Evolutionary conservation across 2,113 vertebrate species (phyloP), one percentile per base, ranked within the genome.

Genomic region (Sphaerodactylus townsendi): DNA sequence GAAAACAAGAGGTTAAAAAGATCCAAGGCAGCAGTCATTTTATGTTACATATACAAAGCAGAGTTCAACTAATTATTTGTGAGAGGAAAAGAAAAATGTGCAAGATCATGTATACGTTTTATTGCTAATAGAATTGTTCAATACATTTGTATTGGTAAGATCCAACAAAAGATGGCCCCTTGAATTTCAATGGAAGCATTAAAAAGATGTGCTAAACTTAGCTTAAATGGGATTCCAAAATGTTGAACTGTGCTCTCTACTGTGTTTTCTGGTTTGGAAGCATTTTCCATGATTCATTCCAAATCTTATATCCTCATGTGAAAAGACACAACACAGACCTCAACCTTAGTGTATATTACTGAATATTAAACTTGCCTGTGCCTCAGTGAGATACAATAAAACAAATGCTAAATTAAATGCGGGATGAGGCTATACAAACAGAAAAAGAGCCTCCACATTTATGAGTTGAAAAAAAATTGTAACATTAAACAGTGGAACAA

Each of bases 1-100:
- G 1, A 84, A 88, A 80, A 91, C 82, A 33, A 92, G 14, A 90
- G 84, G 77, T 44, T 44, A 48, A 44, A 80, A 65, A 44, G 23
- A 19, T 13, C 37, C 41, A 77, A 59, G 82, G 71, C 89, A 87
- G 76, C 2, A 68, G 59, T 28, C 21, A 68, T 8, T 74, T 79
- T 62, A 48, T 87, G 5, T 2, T 88, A 84, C 35, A 83, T 46
- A 56, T 28, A 62, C 59, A 62, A 62, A 62, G 23, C 59, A 62
- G 7, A 28, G 59, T 62, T 56, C 21, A 56, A 56, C 5, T 56
- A 56, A 56, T 56, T 53, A 53, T 53, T 79, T 79, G 44, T 10
- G 62, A 10, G 62, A 30, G 28, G 62, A 30, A 33, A 33, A 14
- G 10, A 33, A 33, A 5, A 87, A 88, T 11, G 1, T 7, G 10